Evolutionary conservation across 2,113 vertebrate species (phyloP).

Genomic region (Craseonycteris thonglongyai): DNA sequence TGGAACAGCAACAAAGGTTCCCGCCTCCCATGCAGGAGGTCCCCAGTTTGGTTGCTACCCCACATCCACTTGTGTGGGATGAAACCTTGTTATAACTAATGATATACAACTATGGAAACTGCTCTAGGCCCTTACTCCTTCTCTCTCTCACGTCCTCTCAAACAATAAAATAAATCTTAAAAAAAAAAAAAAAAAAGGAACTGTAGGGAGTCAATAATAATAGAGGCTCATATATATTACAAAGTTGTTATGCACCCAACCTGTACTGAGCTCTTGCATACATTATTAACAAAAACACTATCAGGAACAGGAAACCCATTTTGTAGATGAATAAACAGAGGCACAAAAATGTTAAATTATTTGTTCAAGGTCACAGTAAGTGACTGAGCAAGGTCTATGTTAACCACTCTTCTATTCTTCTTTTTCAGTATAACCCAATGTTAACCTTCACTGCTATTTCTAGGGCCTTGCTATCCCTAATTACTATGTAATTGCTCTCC

Average conservation of each 20-base stretch:
- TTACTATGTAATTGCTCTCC: not conserved
- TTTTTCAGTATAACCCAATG: not conserved
- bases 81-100: too few relatives aligned
- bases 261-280: not conserved
- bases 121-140: too few relatives aligned
- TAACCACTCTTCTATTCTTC: not conserved
- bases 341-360: not conserved
- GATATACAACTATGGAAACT: too few relatives aligned
- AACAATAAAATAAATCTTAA: too few relatives aligned
- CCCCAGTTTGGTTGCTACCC: too few relatives aligned
- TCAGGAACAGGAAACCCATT: not conserved
- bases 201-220: not conserved
- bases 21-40: too few relatives aligned
- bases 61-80: too few relatives aligned
- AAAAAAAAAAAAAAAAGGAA: too few relatives aligned
- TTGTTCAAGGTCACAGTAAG: not conserved
- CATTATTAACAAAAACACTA: conserved; percentile 12
- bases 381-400: not conserved
- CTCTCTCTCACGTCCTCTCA: too few relatives aligned
- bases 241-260: not conserved
- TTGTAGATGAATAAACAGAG: conserved; percentile 11
- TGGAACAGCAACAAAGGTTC: too few relatives aligned
- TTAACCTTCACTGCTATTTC: not conserved
- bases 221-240: not conserved
- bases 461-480: not conserved